These are phyloP conservation scores for Xylota segnis DNA, from an alignment of 2,888 invertebrate species.

Conservation along the genomic window DNA sequence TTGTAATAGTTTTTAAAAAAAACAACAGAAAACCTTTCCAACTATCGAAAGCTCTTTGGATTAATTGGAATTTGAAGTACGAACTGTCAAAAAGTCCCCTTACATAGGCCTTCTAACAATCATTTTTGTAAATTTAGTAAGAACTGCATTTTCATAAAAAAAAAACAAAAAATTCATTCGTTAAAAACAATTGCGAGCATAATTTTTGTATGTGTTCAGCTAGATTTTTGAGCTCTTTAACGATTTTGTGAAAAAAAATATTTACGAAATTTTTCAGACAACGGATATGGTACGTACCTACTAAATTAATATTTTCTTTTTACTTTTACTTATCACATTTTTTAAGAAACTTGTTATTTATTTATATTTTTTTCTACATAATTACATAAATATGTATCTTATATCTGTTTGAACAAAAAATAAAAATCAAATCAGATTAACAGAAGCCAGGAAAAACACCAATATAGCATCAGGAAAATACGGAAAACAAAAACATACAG, in stretches of 20 bases:
- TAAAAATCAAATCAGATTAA: not conserved
- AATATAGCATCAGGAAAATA: constrained; percentile 27
- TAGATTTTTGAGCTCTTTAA: not conserved
- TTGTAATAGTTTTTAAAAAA: too few relatives aligned
- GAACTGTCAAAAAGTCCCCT: not conserved
- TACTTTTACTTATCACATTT: not conserved
- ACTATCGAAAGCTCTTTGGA: too few relatives aligned
- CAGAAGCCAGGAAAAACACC: not conserved
- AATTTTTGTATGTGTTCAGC: not conserved
- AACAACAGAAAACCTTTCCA: too few relatives aligned
- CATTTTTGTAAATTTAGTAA: not conserved
- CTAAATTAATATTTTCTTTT: not conserved
- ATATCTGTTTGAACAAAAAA: not conserved
- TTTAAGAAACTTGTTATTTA: not conserved
- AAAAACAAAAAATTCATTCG: not conserved
- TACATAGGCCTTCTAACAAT: not conserved
- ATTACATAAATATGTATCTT: not conserved
- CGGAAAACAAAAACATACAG: not conserved
- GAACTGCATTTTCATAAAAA: not conserved
- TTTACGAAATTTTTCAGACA: constrained; percentile 31
- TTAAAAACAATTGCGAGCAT: not conserved
- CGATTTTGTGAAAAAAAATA: not conserved
- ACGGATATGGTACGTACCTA: constrained; percentile 34
- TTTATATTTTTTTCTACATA: not conserved
- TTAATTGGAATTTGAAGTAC: not conserved